Percentiles rank a stretch among this genome's conserved stretches.
These are phyloP conservation scores for Protosalanx chinensis DNA, from an alignment of 2,797 vertebrate genomes.

Conservation along the genomic window DNA sequence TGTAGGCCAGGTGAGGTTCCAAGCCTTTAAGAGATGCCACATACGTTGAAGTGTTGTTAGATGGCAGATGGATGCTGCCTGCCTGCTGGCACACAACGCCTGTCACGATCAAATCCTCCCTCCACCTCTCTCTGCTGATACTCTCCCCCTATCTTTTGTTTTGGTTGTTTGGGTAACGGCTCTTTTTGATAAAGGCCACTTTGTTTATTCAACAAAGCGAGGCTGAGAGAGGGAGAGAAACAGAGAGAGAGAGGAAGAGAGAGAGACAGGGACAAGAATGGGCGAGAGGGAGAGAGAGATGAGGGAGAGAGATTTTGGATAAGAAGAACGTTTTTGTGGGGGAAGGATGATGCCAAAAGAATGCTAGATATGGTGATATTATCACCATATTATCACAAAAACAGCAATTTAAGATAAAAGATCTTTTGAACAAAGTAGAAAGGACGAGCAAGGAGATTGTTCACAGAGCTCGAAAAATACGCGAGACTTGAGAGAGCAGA, in stretches of 20 bases:
- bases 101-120: constrained; percentile 66
- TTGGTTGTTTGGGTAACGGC: constrained; percentile 72
- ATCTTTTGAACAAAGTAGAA: constrained; percentile 54
- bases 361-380: too few species aligned
- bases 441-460: constrained; percentile 38
- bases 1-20: constrained; percentile 49
- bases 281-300: constrained; percentile 32
- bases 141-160: constrained; percentile 72
- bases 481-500: constrained; percentile 55
- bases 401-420: constrained; percentile 54
- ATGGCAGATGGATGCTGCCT: constrained; percentile 53
- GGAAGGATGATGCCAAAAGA: constrained; percentile 23
- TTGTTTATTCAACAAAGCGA: constrained; percentile 78
- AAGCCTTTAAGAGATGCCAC: constrained; percentile 32
- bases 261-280: constrained; percentile 13
- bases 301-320: constrained; percentile 32
- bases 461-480: constrained; percentile 39
- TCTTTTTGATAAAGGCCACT: constrained; percentile 72
- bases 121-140: constrained; percentile 59
- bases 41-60: constrained; percentile 25
- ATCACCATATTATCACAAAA: constrained; percentile 31
- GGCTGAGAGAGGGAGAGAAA: constrained; percentile 35
- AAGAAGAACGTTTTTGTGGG: constrained; percentile 14
- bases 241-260: constrained; percentile 6
- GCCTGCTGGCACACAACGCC: constrained; percentile 69